Conservation (phyloP, 1,140 invertebrate species). For the Schlechtendalia chinensis region DNA sequence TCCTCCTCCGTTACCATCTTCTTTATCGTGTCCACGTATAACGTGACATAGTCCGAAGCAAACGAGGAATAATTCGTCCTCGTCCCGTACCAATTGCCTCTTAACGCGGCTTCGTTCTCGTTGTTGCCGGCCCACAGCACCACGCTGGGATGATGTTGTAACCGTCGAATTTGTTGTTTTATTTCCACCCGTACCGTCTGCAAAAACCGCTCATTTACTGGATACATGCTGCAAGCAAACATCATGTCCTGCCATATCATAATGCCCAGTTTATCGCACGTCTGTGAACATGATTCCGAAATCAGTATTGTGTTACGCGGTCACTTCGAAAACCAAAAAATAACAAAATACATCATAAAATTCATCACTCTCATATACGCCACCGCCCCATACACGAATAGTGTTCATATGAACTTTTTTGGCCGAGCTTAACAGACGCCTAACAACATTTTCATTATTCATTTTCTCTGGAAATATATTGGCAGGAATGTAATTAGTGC, state of each 20-base stretch:
- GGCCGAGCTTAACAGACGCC: constrained; percentile 69
- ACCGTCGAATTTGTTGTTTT: constrained; percentile 75
- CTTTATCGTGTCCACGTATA: constrained; percentile 81
- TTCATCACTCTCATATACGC: constrained; percentile 86
- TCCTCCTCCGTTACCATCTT: constrained; percentile 66
- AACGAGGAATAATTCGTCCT: constrained; percentile 62
- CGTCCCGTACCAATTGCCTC: constrained; percentile 81
- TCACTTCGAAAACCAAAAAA: neutral
- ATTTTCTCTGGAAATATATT: constrained; percentile 80
- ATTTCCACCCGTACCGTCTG: constrained; percentile 75
- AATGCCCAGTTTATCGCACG: constrained; percentile 75
- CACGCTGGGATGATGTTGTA: constrained; percentile 87
- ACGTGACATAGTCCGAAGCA: constrained; percentile 77
- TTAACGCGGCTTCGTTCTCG: constrained; percentile 91
- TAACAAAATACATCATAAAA: constrained; percentile 74
- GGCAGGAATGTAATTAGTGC: constrained; percentile 92
- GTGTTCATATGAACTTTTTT: constrained; percentile 87
- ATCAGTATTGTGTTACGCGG: neutral
- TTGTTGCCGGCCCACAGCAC: constrained; percentile 94
- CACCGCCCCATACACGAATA: constrained; percentile 96
- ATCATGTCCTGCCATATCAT: constrained; percentile 94
- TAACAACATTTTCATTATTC: constrained; percentile 56
- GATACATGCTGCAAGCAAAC: constrained; percentile 97
- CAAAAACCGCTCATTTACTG: constrained; percentile 72
- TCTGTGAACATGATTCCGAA: constrained; percentile 53